phyloP scores from a whole-genome alignment of 2,888 invertebrate genomes.

The Aradus depressus region DNA sequence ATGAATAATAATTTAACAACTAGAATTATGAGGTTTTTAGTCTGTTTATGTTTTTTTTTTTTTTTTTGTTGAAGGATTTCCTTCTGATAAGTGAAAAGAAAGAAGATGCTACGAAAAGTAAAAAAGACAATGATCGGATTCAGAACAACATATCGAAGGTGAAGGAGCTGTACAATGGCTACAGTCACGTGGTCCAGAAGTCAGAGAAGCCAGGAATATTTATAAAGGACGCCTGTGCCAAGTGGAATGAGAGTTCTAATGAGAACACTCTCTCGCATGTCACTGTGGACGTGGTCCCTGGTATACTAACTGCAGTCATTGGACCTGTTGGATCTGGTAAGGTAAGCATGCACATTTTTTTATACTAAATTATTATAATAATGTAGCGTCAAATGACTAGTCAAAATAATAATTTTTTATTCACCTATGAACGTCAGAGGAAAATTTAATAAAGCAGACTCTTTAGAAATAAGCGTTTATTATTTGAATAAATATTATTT shows the following conservation, averaged over 20 bases:
- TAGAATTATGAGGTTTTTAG: too few species aligned
- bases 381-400: too few species aligned
- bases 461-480: neutral
- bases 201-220: constrained; percentile 38
- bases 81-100: neutral
- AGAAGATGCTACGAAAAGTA: neutral
- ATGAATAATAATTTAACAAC: too few species aligned
- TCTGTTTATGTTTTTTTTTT: too few species aligned
- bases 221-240: constrained; percentile 36
- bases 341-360: constrained; percentile 37
- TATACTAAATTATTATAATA: too few species aligned
- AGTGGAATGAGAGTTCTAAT: constrained; percentile 43
- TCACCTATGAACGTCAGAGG: neutral
- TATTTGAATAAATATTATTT: neutral
- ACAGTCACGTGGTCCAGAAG: neutral
- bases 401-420: too few species aligned
- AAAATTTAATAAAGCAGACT: neutral
- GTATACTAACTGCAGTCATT: constrained; percentile 55
- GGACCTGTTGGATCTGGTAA: constrained; percentile 68
- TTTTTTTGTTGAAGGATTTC: constrained; percentile 3
- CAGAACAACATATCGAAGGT: neutral
- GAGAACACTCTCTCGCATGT: constrained; percentile 43
- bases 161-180: neutral
- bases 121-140: neutral
- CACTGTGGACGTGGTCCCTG: constrained; percentile 44